A percentile compares a stretch with the other conserved stretches of the same genome.
phyloP scores from a whole-genome alignment of 2,113 vertebrate genomes.

The Hemibagrus wyckioides region DNA sequence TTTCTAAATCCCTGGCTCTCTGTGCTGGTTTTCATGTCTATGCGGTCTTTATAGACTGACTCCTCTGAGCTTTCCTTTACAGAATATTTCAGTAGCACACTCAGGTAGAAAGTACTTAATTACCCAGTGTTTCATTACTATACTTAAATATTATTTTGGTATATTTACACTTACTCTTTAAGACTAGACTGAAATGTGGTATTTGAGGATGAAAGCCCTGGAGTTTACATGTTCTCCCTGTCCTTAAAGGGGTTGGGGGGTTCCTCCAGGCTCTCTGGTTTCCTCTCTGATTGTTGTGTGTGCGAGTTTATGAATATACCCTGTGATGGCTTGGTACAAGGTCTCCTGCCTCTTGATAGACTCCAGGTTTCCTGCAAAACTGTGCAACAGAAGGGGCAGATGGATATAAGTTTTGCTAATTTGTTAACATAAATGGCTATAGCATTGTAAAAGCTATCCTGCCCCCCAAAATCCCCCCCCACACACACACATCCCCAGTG shows the following conservation, averaged over 20 bases:
- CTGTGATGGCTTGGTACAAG: too few species aligned
- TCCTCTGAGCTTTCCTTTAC: not conserved
- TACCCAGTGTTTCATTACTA: not conserved
- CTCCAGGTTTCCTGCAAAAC: too few species aligned
- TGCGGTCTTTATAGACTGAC: not conserved
- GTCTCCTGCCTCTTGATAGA: too few species aligned
- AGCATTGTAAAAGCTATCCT: too few species aligned
- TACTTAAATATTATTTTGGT: not conserved
- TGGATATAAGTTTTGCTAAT: not conserved
- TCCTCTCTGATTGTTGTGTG: too few species aligned
- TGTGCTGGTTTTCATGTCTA: not conserved
- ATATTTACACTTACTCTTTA: not conserved
- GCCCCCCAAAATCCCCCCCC: too few species aligned
- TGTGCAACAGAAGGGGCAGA: not conserved
- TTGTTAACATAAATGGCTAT: not conserved
- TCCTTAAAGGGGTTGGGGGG: too few species aligned
- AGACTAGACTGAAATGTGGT: not conserved
- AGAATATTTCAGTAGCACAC: constrained; percentile 2
- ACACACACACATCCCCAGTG: too few species aligned
- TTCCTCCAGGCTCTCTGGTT: too few species aligned
- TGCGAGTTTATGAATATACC: too few species aligned
- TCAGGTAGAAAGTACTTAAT: not conserved
- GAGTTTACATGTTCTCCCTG: too few species aligned
- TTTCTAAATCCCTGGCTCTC: not conserved
- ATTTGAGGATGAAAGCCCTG: not conserved